Conservation (phyloP, 2,797 vertebrate species). For the Hephaestus fuliginosus region DNA sequence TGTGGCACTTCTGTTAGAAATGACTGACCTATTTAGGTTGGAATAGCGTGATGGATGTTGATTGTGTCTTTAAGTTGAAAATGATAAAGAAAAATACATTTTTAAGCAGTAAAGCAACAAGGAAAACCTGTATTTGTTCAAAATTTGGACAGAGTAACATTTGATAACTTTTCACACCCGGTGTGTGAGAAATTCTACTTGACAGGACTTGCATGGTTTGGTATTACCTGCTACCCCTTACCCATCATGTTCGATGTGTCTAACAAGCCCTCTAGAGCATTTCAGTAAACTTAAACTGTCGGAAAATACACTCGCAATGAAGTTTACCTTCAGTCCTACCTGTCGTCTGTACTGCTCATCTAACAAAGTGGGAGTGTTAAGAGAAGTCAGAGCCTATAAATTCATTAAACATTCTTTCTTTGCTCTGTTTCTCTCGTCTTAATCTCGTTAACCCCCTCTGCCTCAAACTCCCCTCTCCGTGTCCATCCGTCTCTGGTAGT, state of each 20-base stretch:
- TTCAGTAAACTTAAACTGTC: constrained; percentile 1
- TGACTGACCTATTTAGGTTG: constrained; percentile 24
- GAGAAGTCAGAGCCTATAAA: constrained; percentile 62
- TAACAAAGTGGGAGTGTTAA: constrained; percentile 40
- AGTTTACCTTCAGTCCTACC: constrained; percentile 39
- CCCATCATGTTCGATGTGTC: constrained; percentile 22
- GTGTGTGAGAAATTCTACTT: neutral
- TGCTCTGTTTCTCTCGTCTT: constrained; percentile 58
- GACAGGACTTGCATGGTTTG: neutral
- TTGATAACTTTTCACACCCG: constrained; percentile 8
- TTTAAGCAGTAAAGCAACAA: neutral
- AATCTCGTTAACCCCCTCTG: constrained; percentile 68
- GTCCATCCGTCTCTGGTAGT: constrained; percentile 52
- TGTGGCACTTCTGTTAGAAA: constrained; percentile 12
- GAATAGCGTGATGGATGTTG: neutral
- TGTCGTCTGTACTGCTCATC: constrained; percentile 32
- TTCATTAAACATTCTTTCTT: constrained; percentile 72
- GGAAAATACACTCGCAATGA: constrained; percentile 19
- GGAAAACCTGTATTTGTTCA: neutral
- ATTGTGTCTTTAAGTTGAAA: neutral
- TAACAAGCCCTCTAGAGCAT: constrained; percentile 42
- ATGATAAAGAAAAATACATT: neutral
- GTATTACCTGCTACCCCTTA: constrained; percentile 9
- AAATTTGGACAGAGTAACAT: constrained; percentile 10
- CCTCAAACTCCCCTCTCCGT: constrained; percentile 11